Evolutionary conservation across 2,113 vertebrate species (phyloP).

Genomic region (Coturnix japonica): DNA sequence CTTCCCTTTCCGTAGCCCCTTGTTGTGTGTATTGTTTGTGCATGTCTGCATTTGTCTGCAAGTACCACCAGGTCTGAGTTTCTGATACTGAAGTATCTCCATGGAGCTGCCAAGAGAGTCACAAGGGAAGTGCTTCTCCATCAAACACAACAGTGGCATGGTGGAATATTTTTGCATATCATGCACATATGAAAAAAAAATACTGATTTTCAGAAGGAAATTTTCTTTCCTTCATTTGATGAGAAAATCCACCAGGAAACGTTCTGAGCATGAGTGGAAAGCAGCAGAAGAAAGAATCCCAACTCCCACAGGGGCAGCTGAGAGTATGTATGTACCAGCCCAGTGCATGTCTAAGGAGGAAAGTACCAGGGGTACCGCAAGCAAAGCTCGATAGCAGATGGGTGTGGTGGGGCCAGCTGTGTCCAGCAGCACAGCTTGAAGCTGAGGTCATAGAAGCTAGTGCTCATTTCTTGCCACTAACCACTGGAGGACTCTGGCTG

Average conservation of each 20-base stretch:
- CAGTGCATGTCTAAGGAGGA: too few species aligned
- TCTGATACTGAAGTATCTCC: neutral
- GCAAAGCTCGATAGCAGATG: too few species aligned
- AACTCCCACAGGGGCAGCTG: neutral
- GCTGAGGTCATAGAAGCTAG: neutral
- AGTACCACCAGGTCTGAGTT: neutral
- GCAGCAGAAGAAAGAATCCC: neutral
- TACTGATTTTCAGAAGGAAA: neutral
- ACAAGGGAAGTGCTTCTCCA: neutral
- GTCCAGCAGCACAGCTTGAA: neutral
- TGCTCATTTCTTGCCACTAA: neutral
- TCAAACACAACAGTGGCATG: fast-evolving
- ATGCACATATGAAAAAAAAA: neutral
- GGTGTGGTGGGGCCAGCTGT: neutral
- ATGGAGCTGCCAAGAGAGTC: neutral
- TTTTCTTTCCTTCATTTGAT: neutral
- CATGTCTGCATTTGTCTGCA: neutral
- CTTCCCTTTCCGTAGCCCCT: neutral
- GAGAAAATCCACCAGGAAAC: neutral
- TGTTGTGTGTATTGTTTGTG: neutral
- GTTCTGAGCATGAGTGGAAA: neutral
- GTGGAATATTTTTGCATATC: fast-evolving
- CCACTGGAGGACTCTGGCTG: neutral
- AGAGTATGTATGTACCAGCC: neutral
- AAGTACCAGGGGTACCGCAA: too few species aligned